Evolutionary conservation across 1,140 invertebrate species (phyloP).

Genomic region (Plectus sambesii): DNA sequence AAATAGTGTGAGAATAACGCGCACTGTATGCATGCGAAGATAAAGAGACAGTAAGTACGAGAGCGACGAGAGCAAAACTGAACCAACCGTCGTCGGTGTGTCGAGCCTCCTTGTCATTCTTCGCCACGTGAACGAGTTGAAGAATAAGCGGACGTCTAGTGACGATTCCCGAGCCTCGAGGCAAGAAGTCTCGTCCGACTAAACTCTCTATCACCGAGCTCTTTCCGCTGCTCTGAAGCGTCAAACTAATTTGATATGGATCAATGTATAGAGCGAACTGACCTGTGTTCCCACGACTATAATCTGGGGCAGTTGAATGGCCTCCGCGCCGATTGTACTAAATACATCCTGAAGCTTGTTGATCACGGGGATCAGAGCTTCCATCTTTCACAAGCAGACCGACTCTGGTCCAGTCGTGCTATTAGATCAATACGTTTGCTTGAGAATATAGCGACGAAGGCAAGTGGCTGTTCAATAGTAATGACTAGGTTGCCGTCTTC

Average conservation of each 20-base stretch:
- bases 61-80: too few species aligned
- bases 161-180: conserved; percentile 89
- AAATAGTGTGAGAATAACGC: too few species aligned
- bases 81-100: too few species aligned
- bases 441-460: too few species aligned
- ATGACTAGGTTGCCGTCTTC: too few species aligned
- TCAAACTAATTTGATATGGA: conserved; percentile 13
- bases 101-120: conserved; percentile 47
- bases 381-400: too few species aligned
- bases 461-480: too few species aligned
- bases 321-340: conserved; percentile 86
- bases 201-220: conserved; percentile 97
- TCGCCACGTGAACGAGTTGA: conserved; percentile 78
- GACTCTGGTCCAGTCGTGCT: too few species aligned
- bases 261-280: conserved; percentile 42
- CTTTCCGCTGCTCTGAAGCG: conserved; percentile 85
- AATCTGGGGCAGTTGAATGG: conserved; percentile 97
- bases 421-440: too few species aligned
- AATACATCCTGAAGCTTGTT: conserved; percentile 99
- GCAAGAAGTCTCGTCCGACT: conserved; percentile 93
- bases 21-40: too few species aligned
- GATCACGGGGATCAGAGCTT: conserved; percentile 95
- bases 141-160: conserved; percentile 84
- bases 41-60: too few species aligned
- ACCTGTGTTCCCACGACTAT: conserved; percentile 97